Conservation (phyloP, 2,888 invertebrate genomes). For the Campaea margaritaria region DNA sequence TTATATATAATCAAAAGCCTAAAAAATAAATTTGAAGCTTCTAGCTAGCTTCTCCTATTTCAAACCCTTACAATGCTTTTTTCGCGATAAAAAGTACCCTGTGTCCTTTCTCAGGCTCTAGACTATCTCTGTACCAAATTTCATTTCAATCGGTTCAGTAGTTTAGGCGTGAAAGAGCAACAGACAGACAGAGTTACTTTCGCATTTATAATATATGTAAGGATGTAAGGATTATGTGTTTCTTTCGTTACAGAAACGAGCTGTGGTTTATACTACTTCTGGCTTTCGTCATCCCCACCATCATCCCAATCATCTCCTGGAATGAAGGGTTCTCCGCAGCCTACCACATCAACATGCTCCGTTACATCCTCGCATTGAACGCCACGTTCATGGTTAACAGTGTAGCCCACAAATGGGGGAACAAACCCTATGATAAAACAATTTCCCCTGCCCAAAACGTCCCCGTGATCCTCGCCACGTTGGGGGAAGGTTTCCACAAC, state of each 20-base stretch:
- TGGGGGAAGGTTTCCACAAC: conserved; percentile 89
- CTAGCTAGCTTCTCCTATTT: too few species aligned
- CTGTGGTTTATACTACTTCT: conserved; percentile 29
- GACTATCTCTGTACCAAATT: too few species aligned
- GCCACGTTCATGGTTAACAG: conserved; percentile 87
- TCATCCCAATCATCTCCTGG: conserved; percentile 82
- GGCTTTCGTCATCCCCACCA: conserved; percentile 70
- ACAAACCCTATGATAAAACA: conserved; percentile 66
- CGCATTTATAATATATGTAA: too few species aligned
- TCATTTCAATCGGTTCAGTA: too few species aligned
- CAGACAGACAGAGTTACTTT: too few species aligned
- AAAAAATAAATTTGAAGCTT: too few species aligned
- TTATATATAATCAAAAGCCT: too few species aligned
- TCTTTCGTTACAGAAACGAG: conserved; percentile 26
- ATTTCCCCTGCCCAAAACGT: conserved; percentile 30
- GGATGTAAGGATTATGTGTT: too few species aligned
- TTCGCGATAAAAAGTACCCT: too few species aligned
- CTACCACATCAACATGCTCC: conserved; percentile 67
- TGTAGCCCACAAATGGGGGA: conserved; percentile 81
- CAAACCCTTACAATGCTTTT: too few species aligned
- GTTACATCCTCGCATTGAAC: conserved; percentile 84
- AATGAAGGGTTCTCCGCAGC: conserved; percentile 71
- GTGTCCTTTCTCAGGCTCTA: too few species aligned
- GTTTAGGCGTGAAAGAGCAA: too few species aligned
- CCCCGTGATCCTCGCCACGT: conserved; percentile 1